Base-by-base conservation (phyloP, 2,888 invertebrate species). In the Rhingia rostrata region DNA sequence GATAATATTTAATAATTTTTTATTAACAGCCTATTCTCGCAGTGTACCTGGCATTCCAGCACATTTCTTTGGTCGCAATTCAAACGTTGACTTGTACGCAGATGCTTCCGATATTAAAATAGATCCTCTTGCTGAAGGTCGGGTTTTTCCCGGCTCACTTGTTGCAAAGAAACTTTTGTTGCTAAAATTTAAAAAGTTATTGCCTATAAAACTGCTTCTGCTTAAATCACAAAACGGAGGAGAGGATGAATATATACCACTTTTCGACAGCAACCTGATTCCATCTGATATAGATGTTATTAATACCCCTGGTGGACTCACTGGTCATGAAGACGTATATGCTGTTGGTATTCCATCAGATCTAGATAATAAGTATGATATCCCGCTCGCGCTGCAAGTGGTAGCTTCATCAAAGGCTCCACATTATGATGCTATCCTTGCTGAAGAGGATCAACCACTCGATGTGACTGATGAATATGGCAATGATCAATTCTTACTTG, bases 291-390 rank as follows among this genome's bases (percentile, higher is more conserved):
- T 89, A 0, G 89, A 90, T 69, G 89, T 90, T 69, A 89, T 90
- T 35, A 89, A 89, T 37, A 90, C 90, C 0, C 90, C 90, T 3
- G 89, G 89, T 2, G 90, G 90, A 69, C 89, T 90, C 63, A 88
- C 88, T 0, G 89, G 90, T 3, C 89, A 90, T 78, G 89, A 89
- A 85, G 90, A 90, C 63, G 90, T 90, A 3, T 90, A 90, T 85
- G 89, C 90, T 5, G 88, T 90, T 43, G 90, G 90, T 85, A 89
- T 90, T 14, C 90, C 90, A 64, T 88, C 84, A 51, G 90, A 90
- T 53, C 69, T 90, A 75, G 89, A 90, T 67, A 88, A 90, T 61
- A 88, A 89, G 35, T 74, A 89, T 45, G 89, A 89, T 80, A 88
- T 88, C 32, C 88, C 90, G 41, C 89, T 89, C 70, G 87, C 89